Evolutionary conservation across 2,797 vertebrate species (phyloP), one percentile per base, ranked within the genome.

Genomic region (Ptychobarbus kaznakovi): DNA sequence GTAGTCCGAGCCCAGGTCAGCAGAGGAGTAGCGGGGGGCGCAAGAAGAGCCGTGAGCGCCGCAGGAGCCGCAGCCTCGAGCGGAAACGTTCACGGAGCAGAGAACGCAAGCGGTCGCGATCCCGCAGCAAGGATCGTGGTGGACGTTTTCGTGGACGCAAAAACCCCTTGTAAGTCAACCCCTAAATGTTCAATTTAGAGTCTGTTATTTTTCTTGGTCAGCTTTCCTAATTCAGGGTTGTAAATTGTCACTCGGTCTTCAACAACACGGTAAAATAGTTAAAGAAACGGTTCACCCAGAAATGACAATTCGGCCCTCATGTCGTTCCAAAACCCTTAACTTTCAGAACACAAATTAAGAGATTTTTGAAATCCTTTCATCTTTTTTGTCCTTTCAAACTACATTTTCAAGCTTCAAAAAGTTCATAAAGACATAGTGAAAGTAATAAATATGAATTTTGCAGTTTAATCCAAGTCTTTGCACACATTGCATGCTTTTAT

Each of bases 1-100:
- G 96, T 38, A 97, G 96, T 90, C 93, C 94, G 89, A 96, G 97
- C 90, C 95, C 96, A 81, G 97, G 95, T 87, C 97, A 95, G 87
- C 97, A 92, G 90, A 96, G 95, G 91, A 99, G 98, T 92, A 96
- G 97, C 81, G 95, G 90, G 90, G 98, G 98, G 74, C 95, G 92
- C 90, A 99, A 98, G 91, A 96, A 97, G 92, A 95, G 95, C 80
- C 96, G 94, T 82, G 96, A 97, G 68, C 93, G 95, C 88, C 98
- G 96, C 83, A 97, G 95, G 90, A 99, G 98, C 92, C 95, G 93
- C 91, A 99, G 97, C 90, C 92, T 95, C 49, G 98, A 99, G 86
- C 93, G 91, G 86, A 99, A 97, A 35, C 93, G 93, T 75, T 99
- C 97, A 91, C 96, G 96, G 89, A 99, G 97, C 93, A 97, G 93